Evolutionary conservation across 1,140 invertebrate genomes (phyloP), one percentile per base, ranked within the genome.

Genomic region (Pentalonia nigronervosa): DNA sequence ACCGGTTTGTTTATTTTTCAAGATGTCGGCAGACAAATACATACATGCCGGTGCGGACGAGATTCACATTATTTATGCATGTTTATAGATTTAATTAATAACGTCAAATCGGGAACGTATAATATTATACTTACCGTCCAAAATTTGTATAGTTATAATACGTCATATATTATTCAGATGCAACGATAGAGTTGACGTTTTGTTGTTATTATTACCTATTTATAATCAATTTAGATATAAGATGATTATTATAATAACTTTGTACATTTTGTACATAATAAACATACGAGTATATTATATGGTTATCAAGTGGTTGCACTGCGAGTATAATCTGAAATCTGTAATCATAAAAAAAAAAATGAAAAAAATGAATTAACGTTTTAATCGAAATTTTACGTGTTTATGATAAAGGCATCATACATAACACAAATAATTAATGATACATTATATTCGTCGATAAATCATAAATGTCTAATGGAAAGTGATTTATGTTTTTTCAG

Each of bases 401-500:
- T n/a, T 76, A 76, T n/a, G n/a, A 21, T 53, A 76, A 76, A n/a
- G 14, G 14, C n/a, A n/a, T n/a, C n/a, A n/a, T n/a, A n/a, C n/a
- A 76, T n/a, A 17, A 76, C n/a, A 76, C 17, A 17, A 53, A 76
- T 76, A n/a, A 14, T 76, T n/a, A 76, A 76, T 7, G n/a, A 6
- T 76, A n/a, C n/a, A 76, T 76, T 30, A 67, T 67, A 67, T 30
- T 67, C 3, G 4, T 30, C 60, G 14, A 76, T 76, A 76, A 76
- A n/a, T 76, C 23, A 86, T 53, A 21, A 53, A 41, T 53, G 88
- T 56, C 88, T 89, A 89, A 89, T 25, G 21, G 6, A 36, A 8
- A 89, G 14, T 56, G 21, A 36, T 89, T 89, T 89, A 47, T 89
- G n/a, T 89, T 53, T 89, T 84, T 89, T 53, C 88, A 89, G 88